phyloP scores from a whole-genome alignment of 2,113 vertebrate genomes.

The Trachemys scripta region DNA sequence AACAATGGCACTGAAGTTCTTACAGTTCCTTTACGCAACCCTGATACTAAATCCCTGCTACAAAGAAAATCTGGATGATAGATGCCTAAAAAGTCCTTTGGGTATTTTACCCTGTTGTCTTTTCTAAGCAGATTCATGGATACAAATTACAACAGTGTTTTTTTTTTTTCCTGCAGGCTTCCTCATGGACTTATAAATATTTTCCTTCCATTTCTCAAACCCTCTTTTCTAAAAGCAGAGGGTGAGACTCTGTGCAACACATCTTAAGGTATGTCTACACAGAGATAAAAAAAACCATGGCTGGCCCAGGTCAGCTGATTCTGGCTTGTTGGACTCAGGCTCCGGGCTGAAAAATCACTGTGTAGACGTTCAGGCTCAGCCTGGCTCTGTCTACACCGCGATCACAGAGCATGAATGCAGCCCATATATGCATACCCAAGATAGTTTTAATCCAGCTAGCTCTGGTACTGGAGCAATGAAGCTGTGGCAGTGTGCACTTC shows the following conservation, averaged over 20 bases:
- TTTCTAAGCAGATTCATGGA: background rate
- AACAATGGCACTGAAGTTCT: background rate
- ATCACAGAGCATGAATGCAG: background rate
- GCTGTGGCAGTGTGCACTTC: background rate
- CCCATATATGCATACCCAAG: no score
- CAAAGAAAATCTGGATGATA: background rate
- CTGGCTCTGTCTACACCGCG: background rate
- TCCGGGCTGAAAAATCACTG: background rate
- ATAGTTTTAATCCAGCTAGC: background rate
- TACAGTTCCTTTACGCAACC: background rate
- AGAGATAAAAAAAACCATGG: background rate
- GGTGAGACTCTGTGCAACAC: no score
- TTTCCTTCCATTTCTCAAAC: background rate
- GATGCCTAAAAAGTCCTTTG: background rate
- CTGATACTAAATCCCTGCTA: background rate
- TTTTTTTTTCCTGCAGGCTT: slow-evolving; percentile 8
- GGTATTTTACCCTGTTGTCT: background rate
- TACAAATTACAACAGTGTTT: background rate
- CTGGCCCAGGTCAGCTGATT: background rate
- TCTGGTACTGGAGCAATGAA: background rate
- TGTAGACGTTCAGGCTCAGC: background rate
- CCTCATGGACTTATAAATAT: background rate
- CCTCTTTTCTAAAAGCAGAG: background rate
- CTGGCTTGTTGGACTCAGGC: background rate
- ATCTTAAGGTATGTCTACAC: background rate